Base-by-base conservation (phyloP, 2,797 vertebrate species). In the Lutjanus campechanus region DNA sequence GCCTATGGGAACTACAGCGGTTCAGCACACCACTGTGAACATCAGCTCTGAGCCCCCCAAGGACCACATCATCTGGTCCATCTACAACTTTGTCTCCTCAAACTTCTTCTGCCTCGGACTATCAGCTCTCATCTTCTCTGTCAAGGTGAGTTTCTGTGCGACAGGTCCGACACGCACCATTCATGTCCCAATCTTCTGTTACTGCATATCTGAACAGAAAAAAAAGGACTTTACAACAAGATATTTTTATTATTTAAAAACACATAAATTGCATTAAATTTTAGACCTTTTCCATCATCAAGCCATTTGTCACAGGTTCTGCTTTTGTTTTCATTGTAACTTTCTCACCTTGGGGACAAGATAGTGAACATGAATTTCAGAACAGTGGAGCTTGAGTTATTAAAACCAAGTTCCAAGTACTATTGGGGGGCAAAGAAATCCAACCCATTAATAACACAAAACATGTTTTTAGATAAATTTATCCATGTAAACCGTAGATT, bases 51-150 rank as follows among this genome's bases (percentile, higher is more conserved):
- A 87, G 8, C 73, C 61, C 0, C 74, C 74, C 6, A 46, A 10
- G 0, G 89, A 91, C 70, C 41, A 89, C 77, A 12, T 92, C 36
- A 36, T 90, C 76, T 92, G 89, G 88, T 92, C 89, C 13, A 40
- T 92, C 10, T 19, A 7, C 46, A 44, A 7, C 47, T 76, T 85
- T 0, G 0, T 41, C 9, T 58, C 85, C 8, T 1, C 0, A 1
- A 88, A 88, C 65, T 49, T 46, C 0, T 76, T 0, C 11, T 89
- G 86, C 49, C 82, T 91, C 1, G 88, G 89, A 20, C 76, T 91
- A 56, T 66, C 43, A 0, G 91, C 91, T 8, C 19, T 92, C 8
- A 76, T 88, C 41, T 68, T 2, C 64, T 91, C 91, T 0, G 4
- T 91, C 77, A 91, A 86, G 88, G 91, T 92, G 36, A 82, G 62